phyloP scores from a whole-genome alignment of 1,140 invertebrate genomes.

The Caenorhabditis briggsae region DNA sequence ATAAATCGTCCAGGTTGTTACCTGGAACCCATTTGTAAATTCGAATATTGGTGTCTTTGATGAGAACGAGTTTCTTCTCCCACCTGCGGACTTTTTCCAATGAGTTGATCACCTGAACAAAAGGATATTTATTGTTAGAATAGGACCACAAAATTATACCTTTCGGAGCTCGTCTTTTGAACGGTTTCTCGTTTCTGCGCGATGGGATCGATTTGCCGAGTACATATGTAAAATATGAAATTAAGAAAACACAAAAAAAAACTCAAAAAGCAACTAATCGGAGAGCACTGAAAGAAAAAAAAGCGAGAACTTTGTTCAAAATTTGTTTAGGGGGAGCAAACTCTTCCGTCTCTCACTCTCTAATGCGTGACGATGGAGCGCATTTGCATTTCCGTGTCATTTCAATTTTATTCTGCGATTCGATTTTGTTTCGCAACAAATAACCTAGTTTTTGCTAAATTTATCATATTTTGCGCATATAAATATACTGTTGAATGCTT shows the following conservation, averaged over 20 bases:
- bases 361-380: conserved; percentile 12
- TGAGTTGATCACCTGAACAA: conserved; percentile 54
- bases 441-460: background rate
- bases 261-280: background rate
- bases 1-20: background rate
- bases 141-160: background rate
- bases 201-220: conserved; percentile 57
- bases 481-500: too few relatives aligned
- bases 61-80: conserved; percentile 62
- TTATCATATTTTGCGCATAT: too few relatives aligned
- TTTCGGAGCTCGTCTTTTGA: conserved; percentile 61
- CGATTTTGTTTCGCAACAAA: conserved; percentile 10
- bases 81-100: conserved; percentile 57
- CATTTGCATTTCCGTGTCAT: background rate
- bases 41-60: conserved; percentile 59
- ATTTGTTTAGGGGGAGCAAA: background rate
- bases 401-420: background rate
- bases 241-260: background rate
- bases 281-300: background rate
- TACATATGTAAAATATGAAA: conserved; percentile 56
- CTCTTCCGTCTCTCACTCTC: conserved; percentile 4
- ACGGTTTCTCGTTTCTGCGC: conserved; percentile 60
- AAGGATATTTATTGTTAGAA: background rate
- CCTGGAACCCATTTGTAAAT: conserved; percentile 63
- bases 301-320: background rate